Percentiles rank a stretch among this genome's conserved stretches.
Conservation (phyloP, 2,113 vertebrate genomes). For the Triplophysa dalaica region DNA sequence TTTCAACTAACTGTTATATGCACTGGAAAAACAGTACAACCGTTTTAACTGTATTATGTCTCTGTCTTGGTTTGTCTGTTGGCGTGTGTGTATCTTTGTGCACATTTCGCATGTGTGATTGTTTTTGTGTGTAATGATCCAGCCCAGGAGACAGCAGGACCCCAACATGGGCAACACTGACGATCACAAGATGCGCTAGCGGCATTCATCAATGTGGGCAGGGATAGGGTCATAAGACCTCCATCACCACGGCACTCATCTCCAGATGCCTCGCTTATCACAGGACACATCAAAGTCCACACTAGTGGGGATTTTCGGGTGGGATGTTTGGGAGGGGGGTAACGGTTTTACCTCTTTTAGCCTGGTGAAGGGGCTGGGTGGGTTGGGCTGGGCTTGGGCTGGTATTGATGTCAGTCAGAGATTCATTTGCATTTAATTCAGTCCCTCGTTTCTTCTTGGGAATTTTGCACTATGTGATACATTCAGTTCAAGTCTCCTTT, state of each 20-base stretch:
- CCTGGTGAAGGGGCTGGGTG: constrained; percentile 65
- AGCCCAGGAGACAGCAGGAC: constrained; percentile 98
- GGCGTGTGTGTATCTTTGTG: constrained; percentile 10
- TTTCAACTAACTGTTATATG: background rate
- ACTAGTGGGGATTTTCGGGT: constrained; percentile 30
- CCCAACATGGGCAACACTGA: constrained; percentile 91
- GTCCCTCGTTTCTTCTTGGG: constrained; percentile 73
- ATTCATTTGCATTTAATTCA: constrained; percentile 40
- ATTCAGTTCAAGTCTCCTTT: constrained; percentile 74
- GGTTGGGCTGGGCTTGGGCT: constrained; percentile 41
- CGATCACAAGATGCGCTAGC: constrained; percentile 93
- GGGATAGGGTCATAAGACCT: constrained; percentile 49
- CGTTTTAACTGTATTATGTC: constrained; percentile 36
- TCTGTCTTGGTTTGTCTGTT: constrained; percentile 30
- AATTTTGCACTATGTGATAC: constrained; percentile 89
- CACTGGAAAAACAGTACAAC: background rate
- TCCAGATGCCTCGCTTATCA: constrained; percentile 48
- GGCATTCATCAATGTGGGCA: constrained; percentile 53
- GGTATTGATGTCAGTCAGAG: constrained; percentile 12
- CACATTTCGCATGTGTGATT: constrained; percentile 22
- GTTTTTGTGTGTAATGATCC: constrained; percentile 51
- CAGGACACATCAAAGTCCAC: constrained; percentile 62
- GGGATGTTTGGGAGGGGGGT: constrained; percentile 33
- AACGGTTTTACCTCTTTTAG: constrained; percentile 54
- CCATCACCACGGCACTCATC: constrained; percentile 46